These are phyloP conservation scores for Diplogasteroides magnus DNA, from an alignment of 1,140 invertebrate genomes.

Conservation along the genomic window DNA sequence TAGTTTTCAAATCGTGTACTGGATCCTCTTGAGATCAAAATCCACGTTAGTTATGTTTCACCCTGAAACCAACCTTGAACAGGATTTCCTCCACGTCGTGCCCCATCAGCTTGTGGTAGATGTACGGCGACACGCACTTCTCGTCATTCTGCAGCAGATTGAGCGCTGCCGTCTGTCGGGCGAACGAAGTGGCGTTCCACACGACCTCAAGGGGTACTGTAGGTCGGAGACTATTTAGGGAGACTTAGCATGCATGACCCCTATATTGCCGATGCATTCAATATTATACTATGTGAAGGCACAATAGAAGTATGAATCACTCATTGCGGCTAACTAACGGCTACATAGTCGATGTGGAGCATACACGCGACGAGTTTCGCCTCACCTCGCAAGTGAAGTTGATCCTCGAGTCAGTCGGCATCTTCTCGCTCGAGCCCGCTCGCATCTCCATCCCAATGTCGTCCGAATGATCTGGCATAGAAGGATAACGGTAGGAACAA, in stretches of 20 bases:
- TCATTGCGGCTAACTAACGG: no score
- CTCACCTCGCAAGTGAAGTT: constrained; percentile 90
- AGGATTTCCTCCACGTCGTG: constrained; percentile 94
- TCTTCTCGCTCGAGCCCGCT: constrained; percentile 56
- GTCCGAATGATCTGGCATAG: constrained; percentile 75
- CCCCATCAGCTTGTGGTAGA: constrained; percentile 90
- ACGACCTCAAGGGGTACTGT: constrained; percentile 73
- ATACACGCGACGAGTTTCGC: no score
- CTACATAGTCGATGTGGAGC: no score
- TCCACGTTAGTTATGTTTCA: no score
- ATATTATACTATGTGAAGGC: no score
- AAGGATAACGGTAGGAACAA: neutral
- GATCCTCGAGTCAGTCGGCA: constrained; percentile 57
- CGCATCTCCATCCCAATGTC: constrained; percentile 96
- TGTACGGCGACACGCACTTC: constrained; percentile 78
- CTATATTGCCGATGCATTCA: no score
- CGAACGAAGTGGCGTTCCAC: constrained; percentile 98
- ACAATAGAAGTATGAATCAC: no score
- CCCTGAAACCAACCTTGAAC: constrained; percentile 56
- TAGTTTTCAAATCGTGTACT: no score
- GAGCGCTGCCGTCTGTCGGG: constrained; percentile 65
- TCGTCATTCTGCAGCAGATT: constrained; percentile 66
- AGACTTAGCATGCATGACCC: no score
- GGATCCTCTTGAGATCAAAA: no score
- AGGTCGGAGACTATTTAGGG: no score